Base-by-base conservation (phyloP, 1,140 invertebrate genomes). In the Anagrus nilaparvatae region DNA sequence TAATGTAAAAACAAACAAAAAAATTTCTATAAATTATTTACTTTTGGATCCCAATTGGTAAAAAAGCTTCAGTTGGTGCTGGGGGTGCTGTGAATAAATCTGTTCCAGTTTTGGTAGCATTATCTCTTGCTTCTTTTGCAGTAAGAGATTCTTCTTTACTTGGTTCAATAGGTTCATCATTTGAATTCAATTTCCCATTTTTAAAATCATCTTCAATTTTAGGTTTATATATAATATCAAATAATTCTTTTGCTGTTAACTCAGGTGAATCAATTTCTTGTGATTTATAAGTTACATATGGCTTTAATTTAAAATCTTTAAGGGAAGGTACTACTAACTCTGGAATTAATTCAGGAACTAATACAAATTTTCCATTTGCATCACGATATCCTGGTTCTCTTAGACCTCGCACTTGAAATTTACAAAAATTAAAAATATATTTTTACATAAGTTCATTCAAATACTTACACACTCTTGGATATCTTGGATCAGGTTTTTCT, bases 271-370 rank as follows among this genome's bases (percentile, higher is more conserved):
- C 57, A 4, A 93, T 72, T 39, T 89, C 79, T 8, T 73, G 65
- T 1, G 77, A 74, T 63, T 74, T 76, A 53, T 96, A 97, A 0
- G 88, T 89, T 0, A 97, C 93, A 58, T 97, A 97, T 0, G 94
- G 89, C 64, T 93, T 94, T 18, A 97, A 67, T 67, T 79, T 61
- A 35, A 76, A 79, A 47, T 47, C 78, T 50, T 74, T 81, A 4
- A 97, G 65, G 60, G 95, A 79, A 2, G 94, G 94, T 13, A 97
- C 92, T 46, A 97, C 79, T 12, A 97, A 56, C 60, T 96, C 84
- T 9, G 92, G 90, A 47, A 93, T 79, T 79, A 84, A 89, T 76
- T 97, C 92, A n/a, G 81, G 80, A 13, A 96, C 61, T 16, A 54
- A 48, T 3, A 80, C 63, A 61, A 75, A 87, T 47, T 69, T 65